Conservation (phyloP, 2,113 vertebrate species). For the Melozone crissalis region DNA sequence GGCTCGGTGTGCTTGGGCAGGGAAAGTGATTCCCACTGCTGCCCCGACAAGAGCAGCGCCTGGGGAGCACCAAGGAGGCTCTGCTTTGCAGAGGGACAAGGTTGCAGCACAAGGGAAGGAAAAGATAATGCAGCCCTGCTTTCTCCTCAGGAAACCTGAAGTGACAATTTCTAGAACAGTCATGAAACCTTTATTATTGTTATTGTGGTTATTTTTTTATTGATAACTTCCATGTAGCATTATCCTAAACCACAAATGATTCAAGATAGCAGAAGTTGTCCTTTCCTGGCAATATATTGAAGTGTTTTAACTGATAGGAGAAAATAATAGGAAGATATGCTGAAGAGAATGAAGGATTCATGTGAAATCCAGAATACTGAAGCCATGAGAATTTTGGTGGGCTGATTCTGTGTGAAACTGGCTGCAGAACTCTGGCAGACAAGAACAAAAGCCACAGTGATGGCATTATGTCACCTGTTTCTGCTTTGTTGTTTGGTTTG, state of each 20-base stretch:
- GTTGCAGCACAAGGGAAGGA: not conserved
- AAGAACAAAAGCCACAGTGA: accelerated
- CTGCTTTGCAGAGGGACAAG: not conserved
- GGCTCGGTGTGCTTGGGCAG: too few species aligned
- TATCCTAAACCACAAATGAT: not conserved
- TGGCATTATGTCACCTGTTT: not conserved
- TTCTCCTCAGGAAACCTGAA: not conserved
- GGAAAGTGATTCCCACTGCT: accelerated
- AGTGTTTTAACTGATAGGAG: not conserved
- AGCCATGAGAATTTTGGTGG: not conserved
- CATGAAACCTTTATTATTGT: not conserved
- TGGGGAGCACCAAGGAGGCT: accelerated
- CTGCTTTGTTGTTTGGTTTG: not conserved
- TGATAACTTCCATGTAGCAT: not conserved
- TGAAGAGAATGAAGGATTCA: not conserved
- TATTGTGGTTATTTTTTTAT: not conserved
- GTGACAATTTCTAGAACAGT: not conserved
- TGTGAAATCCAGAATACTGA: not conserved
- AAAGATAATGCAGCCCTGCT: not conserved
- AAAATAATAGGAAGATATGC: not conserved
- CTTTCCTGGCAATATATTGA: not conserved
- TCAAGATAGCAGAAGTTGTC: not conserved
- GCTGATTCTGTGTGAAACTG: not conserved
- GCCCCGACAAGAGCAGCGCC: accelerated
- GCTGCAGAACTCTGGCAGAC: not conserved